Evolutionary conservation across 1,140 invertebrate genomes (phyloP).

Genomic region (Teleogryllus occipitalis): DNA sequence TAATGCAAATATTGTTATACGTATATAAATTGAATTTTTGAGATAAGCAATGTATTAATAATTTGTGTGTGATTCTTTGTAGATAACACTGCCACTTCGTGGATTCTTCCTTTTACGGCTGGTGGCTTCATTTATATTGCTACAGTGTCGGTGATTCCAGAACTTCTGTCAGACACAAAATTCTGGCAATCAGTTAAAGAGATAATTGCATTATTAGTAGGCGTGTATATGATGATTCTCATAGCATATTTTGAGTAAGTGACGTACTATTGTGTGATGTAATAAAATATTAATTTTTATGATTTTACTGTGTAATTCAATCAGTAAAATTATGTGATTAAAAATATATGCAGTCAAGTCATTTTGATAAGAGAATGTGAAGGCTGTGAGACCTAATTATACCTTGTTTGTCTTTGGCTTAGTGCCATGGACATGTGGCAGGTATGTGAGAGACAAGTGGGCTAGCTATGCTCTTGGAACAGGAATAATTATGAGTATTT

Average conservation of each 20-base stretch:
- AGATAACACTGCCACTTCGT: slow-evolving; percentile 66
- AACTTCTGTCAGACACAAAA: slow-evolving; percentile 76
- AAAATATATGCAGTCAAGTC: not conserved
- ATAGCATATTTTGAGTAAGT: slow-evolving; percentile 69
- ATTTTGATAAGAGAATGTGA: too few relatives aligned
- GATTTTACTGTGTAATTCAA: not conserved
- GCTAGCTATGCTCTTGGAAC: too few relatives aligned
- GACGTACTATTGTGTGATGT: not conserved
- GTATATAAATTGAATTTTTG: not conserved
- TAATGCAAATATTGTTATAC: not conserved
- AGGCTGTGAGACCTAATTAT: too few relatives aligned
- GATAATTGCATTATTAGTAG: slow-evolving; percentile 69
- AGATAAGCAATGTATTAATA: not conserved
- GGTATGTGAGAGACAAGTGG: too few relatives aligned
- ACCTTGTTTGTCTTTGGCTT: too few relatives aligned
- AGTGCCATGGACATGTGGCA: too few relatives aligned
- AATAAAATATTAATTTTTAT: not conserved
- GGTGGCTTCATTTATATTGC: slow-evolving; percentile 98
- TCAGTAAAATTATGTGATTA: not conserved
- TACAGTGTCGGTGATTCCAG: slow-evolving; percentile 92
- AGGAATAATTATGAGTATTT: too few relatives aligned
- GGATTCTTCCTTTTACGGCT: slow-evolving; percentile 92
- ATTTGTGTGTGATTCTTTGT: slow-evolving; percentile 28
- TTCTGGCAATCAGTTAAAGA: slow-evolving; percentile 80
- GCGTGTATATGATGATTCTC: slow-evolving; percentile 87